Percentiles rank a stretch among this genome's conserved stretches.
Evolutionary conservation across 2,888 invertebrate species (phyloP).

Genomic region (Arenicola marina): DNA sequence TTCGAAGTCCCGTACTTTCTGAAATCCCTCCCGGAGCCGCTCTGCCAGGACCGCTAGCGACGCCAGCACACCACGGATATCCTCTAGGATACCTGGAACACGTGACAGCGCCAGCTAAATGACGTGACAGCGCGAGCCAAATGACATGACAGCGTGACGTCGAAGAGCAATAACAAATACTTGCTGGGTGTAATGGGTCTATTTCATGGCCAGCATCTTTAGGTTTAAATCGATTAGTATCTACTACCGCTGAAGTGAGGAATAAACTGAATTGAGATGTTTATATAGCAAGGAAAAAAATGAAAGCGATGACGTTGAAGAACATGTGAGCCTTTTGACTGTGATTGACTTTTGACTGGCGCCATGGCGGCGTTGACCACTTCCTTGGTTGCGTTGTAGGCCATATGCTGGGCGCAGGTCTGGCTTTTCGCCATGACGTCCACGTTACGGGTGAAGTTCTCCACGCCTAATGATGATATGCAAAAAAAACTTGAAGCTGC

Average conservation of each 20-base stretch:
- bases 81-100: slow-evolving; percentile 1
- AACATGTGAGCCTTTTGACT: no score
- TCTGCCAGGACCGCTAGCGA: background rate
- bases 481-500: no score
- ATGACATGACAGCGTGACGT: background rate
- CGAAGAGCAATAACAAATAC: background rate
- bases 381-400: slow-evolving; percentile 47
- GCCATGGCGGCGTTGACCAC: slow-evolving; percentile 40
- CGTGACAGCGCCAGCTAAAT: background rate
- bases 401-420: slow-evolving; percentile 52
- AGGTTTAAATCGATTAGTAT: no score
- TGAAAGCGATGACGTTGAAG: no score
- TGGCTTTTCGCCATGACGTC: slow-evolving; percentile 47
- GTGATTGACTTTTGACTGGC: slow-evolving; percentile 41
- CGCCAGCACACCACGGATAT: background rate
- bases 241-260: no score
- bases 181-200: no score
- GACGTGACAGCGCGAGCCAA: no score
- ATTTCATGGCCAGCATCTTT: no score
- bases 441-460: slow-evolving; percentile 51
- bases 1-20: background rate
- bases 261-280: no score
- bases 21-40: background rate
- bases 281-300: no score
- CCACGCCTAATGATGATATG: slow-evolving; percentile 47